phyloP scores from a whole-genome alignment of 2,888 invertebrate species.

The Drosophila testacea region DNA sequence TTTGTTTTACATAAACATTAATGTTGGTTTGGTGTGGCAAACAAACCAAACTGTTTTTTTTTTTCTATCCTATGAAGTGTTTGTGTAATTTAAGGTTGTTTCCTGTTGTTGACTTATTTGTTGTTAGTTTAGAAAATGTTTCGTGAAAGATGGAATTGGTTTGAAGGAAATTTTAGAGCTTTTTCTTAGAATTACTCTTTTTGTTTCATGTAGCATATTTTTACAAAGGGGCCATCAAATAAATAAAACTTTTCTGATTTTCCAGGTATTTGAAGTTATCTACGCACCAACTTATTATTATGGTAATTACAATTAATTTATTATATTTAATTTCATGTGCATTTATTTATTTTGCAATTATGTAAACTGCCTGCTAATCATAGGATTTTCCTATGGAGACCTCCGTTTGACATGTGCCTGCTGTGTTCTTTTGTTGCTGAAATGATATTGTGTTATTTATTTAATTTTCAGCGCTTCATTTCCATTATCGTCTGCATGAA shows the following conservation, averaged over 20 bases:
- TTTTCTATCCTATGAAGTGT: constrained; percentile 3
- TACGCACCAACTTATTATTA: too few species aligned
- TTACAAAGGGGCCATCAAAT: too few species aligned
- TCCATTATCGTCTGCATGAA: constrained; percentile 29
- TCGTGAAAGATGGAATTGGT: neutral
- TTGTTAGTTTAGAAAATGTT: neutral
- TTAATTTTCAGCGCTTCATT: constrained; percentile 37
- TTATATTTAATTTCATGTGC: too few species aligned
- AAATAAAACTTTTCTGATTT: too few species aligned
- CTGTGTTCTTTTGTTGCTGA: neutral
- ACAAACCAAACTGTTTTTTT: constrained; percentile 47
- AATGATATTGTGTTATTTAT: constrained; percentile 30
- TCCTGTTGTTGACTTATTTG: constrained; percentile 4
- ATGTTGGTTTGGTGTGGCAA: constrained; percentile 60
- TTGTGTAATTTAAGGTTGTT: neutral
- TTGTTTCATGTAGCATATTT: neutral
- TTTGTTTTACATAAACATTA: constrained; percentile 56
- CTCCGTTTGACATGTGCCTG: neutral
- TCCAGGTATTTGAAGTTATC: too few species aligned
- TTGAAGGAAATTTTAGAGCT: neutral
- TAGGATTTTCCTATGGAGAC: neutral
- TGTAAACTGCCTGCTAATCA: too few species aligned
- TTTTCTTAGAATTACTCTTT: neutral
- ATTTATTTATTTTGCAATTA: too few species aligned
- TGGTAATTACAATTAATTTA: too few species aligned